phyloP scores from a whole-genome alignment of 2,888 invertebrate genomes.

The Leucozona laternaria region DNA sequence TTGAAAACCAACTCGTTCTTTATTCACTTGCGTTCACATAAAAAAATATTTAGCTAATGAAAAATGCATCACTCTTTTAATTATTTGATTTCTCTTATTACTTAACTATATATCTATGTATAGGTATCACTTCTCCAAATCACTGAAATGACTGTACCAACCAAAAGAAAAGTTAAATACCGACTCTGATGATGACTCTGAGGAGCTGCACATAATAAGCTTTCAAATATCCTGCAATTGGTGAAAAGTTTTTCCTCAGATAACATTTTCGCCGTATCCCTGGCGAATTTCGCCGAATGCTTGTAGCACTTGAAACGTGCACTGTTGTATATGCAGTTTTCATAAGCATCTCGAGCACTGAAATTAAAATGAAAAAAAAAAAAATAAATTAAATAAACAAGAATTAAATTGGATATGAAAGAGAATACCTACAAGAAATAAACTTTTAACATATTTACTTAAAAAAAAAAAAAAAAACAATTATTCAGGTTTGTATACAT shows the following conservation, averaged over 20 bases:
- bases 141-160: conserved; percentile 15
- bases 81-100: background rate
- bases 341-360: conserved; percentile 83
- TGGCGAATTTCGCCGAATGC: conserved; percentile 82
- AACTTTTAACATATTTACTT: too few species aligned
- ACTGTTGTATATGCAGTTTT: conserved; percentile 83
- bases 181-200: background rate
- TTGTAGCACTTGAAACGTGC: conserved; percentile 83
- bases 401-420: conserved; percentile 45
- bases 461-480: too few species aligned
- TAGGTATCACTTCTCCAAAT: conserved; percentile 1
- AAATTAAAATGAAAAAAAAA: conserved; percentile 43
- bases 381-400: background rate
- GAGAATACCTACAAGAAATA: background rate
- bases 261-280: conserved; percentile 82
- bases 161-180: conserved; percentile 17
- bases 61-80: background rate
- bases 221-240: conserved; percentile 81
- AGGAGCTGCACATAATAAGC: conserved; percentile 78
- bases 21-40: background rate
- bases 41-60: background rate
- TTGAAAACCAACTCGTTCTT: background rate
- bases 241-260: conserved; percentile 83
- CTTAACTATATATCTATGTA: background rate
- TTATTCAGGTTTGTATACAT: too few species aligned